These are phyloP conservation scores for Chymomyza fuscimana DNA, from an alignment of 2,888 invertebrate species.

Conservation along the genomic window DNA sequence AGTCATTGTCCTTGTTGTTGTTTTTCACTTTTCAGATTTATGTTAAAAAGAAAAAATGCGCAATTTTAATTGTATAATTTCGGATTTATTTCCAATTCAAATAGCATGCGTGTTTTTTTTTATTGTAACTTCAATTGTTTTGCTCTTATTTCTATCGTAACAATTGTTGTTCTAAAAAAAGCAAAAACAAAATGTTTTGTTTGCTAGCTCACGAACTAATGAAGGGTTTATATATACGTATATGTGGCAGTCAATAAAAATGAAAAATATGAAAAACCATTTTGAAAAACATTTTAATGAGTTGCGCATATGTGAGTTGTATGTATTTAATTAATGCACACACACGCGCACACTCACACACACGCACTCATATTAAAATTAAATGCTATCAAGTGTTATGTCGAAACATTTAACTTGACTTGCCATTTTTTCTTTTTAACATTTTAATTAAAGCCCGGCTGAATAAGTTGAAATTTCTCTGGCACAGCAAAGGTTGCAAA, in stretches of 20 bases:
- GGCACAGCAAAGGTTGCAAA: conserved; percentile 52
- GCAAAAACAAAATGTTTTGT: conserved; percentile 32
- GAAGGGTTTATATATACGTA: conserved; percentile 19
- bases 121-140: conserved; percentile 2
- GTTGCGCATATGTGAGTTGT: conserved; percentile 45
- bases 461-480: not conserved
- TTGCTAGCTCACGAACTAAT: conserved; percentile 36
- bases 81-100: conserved; percentile 58
- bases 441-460: conserved; percentile 6
- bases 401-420: not conserved
- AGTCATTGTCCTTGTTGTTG: not conserved
- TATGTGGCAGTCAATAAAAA: conserved; percentile 62
- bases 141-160: conserved; percentile 14
- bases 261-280: conserved; percentile 60
- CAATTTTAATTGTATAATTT: conserved; percentile 62
- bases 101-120: conserved; percentile 11
- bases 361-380: not conserved
- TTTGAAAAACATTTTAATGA: conserved; percentile 61
- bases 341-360: conserved; percentile 3
- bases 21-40: not conserved
- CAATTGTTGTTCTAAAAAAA: conserved; percentile 17
- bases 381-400: not conserved
- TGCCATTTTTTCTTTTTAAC: conserved; percentile 3
- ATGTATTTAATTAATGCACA: conserved; percentile 57
- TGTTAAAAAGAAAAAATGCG: conserved; percentile 20